Evolutionary conservation across 2,888 invertebrate species (phyloP).

Genomic region (Lasioglossum leucozonium): DNA sequence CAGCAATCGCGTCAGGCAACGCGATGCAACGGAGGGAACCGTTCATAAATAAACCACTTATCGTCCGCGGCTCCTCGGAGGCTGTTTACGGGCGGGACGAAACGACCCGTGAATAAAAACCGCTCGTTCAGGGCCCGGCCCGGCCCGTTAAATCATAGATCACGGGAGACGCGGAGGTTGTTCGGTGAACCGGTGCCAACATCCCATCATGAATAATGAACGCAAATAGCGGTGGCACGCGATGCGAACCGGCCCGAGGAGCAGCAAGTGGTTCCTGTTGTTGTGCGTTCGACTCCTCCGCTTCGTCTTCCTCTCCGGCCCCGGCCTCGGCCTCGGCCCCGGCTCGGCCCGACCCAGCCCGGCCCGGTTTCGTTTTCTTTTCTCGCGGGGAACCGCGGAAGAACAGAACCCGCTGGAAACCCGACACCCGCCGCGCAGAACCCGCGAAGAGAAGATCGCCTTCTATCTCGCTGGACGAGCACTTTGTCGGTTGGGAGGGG

Average conservation of each 20-base stretch:
- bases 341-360: neutral
- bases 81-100: constrained; percentile 29
- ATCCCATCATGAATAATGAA: constrained; percentile 81
- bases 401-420: neutral
- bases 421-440: neutral
- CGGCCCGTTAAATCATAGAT: constrained; percentile 44
- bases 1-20: neutral
- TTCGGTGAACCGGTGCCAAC: constrained; percentile 68
- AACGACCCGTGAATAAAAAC: constrained; percentile 20
- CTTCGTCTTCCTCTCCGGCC: neutral
- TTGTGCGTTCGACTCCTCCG: constrained; percentile 10
- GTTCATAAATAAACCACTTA: neutral
- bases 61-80: neutral
- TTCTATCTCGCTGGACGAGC: constrained; percentile 42
- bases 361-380: neutral
- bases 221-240: constrained; percentile 69
- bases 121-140: constrained; percentile 6
- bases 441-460: neutral
- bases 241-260: constrained; percentile 31
- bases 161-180: constrained; percentile 25
- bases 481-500: constrained; percentile 24
- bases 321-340: too few relatives aligned
- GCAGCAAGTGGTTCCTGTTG: constrained; percentile 55
- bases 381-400: neutral
- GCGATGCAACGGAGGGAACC: neutral